These are phyloP conservation scores for Brachyptera putata DNA, from an alignment of 2,888 invertebrate genomes.

Conservation along the genomic window DNA sequence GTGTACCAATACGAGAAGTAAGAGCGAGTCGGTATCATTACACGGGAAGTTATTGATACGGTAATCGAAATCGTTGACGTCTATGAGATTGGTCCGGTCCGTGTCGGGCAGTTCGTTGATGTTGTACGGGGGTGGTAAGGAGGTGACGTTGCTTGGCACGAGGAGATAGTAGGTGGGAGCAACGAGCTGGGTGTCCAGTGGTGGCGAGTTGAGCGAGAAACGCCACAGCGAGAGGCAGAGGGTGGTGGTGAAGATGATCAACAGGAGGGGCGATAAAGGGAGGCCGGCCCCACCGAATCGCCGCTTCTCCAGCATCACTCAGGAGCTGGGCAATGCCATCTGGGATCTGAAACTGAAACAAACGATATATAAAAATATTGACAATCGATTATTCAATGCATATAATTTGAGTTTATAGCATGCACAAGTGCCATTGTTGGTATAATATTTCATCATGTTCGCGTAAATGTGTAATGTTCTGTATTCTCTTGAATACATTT, in stretches of 20 bases:
- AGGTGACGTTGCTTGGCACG: conserved; percentile 28
- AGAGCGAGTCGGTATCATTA: conserved; percentile 45
- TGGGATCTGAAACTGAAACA: not conserved
- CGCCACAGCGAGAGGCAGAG: conserved; percentile 29
- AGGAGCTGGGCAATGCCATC: not conserved
- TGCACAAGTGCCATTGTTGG: too few relatives aligned
- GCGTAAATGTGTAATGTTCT: too few relatives aligned
- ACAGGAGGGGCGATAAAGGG: conserved; percentile 26
- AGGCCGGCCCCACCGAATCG: conserved; percentile 24
- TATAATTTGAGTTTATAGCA: too few relatives aligned
- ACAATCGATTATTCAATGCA: too few relatives aligned
- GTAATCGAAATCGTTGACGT: conserved; percentile 60
- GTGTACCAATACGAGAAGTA: conserved; percentile 62
- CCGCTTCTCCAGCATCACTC: conserved; percentile 29
- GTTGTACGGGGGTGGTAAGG: conserved; percentile 28
- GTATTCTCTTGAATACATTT: too few relatives aligned
- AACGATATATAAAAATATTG: not conserved
- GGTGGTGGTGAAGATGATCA: conserved; percentile 22
- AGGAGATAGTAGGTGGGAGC: conserved; percentile 30
- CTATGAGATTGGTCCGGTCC: conserved; percentile 49
- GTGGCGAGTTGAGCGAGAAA: conserved; percentile 22
- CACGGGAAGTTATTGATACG: conserved; percentile 56
- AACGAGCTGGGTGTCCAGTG: conserved; percentile 1
- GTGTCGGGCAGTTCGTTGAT: conserved; percentile 35
- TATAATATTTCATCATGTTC: too few relatives aligned